Conservation (phyloP, 2,113 vertebrate genomes). For the Mionectes macconnelli region DNA sequence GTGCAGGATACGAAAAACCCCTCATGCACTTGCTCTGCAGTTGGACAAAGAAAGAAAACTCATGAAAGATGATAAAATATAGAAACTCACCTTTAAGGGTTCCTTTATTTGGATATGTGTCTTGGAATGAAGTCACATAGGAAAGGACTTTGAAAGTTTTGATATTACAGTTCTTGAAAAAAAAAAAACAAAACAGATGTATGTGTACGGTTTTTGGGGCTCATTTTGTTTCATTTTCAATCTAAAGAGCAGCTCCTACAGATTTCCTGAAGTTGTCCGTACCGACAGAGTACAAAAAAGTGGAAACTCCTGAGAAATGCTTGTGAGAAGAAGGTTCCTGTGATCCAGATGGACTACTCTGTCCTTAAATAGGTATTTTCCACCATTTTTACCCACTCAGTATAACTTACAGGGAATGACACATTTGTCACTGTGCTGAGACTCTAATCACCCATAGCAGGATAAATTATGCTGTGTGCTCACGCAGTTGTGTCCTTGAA, state of each 20-base stretch:
- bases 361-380: neutral
- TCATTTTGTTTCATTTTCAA: neutral
- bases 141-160: neutral
- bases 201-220: neutral
- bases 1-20: neutral
- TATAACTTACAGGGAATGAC: neutral
- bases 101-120: neutral
- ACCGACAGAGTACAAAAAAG: neutral
- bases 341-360: neutral
- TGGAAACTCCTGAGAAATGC: neutral
- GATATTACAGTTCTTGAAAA: neutral
- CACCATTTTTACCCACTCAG: neutral
- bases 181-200: neutral
- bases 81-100: neutral
- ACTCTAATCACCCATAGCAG: neutral
- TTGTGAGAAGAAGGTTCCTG: neutral
- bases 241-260: neutral
- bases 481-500: neutral
- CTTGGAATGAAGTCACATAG: neutral
- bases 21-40: neutral
- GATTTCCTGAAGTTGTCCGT: neutral
- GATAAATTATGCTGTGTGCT: neutral
- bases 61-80: neutral
- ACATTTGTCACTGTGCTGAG: neutral
- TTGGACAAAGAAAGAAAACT: neutral